Conservation (phyloP, 2,113 vertebrate genomes). For the Silurus meridionalis region DNA sequence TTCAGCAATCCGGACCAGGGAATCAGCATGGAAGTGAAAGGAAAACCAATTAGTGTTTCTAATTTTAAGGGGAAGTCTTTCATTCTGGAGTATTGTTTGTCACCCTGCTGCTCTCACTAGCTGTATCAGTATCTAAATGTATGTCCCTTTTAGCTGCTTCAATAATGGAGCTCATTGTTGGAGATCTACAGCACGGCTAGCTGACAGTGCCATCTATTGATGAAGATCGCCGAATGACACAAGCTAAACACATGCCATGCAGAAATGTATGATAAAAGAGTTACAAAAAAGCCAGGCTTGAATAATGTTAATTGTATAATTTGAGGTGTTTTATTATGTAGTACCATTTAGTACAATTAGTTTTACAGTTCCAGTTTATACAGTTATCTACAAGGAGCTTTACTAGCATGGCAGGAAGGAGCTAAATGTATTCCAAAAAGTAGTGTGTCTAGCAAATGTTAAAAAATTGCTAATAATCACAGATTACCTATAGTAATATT, state of each 20-base stretch:
- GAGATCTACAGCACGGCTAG: not conserved
- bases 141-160: not conserved
- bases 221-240: slow-evolving; percentile 1
- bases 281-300: not conserved
- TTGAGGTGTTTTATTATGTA: no score
- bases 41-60: slow-evolving; percentile 13
- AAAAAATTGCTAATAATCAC: not conserved
- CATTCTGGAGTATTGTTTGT: slow-evolving; percentile 26
- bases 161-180: not conserved
- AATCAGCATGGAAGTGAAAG: slow-evolving; percentile 6
- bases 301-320: not conserved
- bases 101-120: not conserved
- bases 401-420: no score
- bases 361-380: no score
- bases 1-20: not conserved
- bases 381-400: no score
- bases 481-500: not conserved
- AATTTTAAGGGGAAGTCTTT: slow-evolving; percentile 12
- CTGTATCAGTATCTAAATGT: not conserved
- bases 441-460: not conserved
- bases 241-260: not conserved
- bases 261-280: not conserved
- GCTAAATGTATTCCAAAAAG: no score
- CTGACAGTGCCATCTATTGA: slow-evolving; percentile 52
- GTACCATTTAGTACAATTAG: no score